Base-by-base conservation (phyloP, 2,797 vertebrate species). In the Rhinatrema bivittatum region DNA sequence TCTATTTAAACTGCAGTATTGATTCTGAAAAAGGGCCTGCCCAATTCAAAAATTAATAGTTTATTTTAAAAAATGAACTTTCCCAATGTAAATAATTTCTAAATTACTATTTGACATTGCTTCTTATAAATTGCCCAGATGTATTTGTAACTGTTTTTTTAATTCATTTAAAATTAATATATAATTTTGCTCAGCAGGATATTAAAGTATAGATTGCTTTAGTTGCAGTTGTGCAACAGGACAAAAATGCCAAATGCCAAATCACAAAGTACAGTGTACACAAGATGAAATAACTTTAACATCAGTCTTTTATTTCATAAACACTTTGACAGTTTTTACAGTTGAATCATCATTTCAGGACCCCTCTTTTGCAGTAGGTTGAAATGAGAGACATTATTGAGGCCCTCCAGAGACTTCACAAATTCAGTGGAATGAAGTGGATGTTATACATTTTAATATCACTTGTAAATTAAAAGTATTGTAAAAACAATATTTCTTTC, bases 61-160 rank as follows among this genome's bases (percentile, higher is more conserved):
- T 65, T 54, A 65, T 44, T 58, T 65, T 56, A 64, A 56, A 49
- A 58, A 53, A 49, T 36, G 20, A n/a, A 43, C 18, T 37, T 65
- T 42, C 18, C 20, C 38, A 26, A 40, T 83, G 78, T 83, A 81
- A 78, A 79, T 83, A 76, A 62, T 68, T 29, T 66, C 36, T 62
- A 67, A 60, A 58, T 68, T 60, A 64, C 63, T 52, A 57, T 72
- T 62, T 63, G n/a, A 44, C 47, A 56, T 56, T 42, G 55, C 67
- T 76, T 76, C 57, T 63, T 72, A 68, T 59, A 51, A 66, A 56
- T 67, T 56, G 44, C 72, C 49, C 58, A 56, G 52, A 46, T 77
- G 59, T 50, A 53, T 63, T 68, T 63, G 54, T 45, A 54, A 39
- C 27, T 34, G 34, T 58, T 60, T 60, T 42, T 46, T 25, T 32